Evolutionary conservation across 1,140 invertebrate species (phyloP).

Genomic region (Ladona fulva): DNA sequence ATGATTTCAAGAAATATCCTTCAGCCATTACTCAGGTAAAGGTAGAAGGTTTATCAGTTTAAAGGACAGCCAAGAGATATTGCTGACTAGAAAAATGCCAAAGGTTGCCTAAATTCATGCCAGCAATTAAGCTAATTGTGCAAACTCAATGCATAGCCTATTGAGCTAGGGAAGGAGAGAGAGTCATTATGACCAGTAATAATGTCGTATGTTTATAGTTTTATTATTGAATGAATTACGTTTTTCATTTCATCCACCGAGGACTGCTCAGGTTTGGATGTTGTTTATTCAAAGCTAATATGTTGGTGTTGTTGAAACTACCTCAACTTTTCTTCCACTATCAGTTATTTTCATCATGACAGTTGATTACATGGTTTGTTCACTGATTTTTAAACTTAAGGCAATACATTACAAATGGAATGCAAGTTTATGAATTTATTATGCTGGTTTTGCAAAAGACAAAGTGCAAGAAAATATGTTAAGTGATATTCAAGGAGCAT

Average conservation of each 20-base stretch:
- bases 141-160: background rate
- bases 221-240: too few species aligned
- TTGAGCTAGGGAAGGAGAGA: background rate
- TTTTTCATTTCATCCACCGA: background rate
- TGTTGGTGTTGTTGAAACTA: background rate
- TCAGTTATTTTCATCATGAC: background rate
- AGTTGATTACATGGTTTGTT: background rate
- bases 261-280: background rate
- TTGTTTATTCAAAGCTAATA: background rate
- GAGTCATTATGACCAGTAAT: too few species aligned
- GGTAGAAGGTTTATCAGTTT: background rate
- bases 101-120: background rate
- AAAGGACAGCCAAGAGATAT: background rate
- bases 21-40: background rate
- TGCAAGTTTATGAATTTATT: too few species aligned
- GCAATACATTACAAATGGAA: too few species aligned
- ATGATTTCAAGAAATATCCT: background rate
- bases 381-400: background rate
- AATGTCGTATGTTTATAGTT: too few species aligned
- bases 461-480: background rate
- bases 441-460: too few species aligned
- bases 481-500: conserved; percentile 1
- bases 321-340: background rate
- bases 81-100: background rate
- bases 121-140: background rate